phyloP scores from a whole-genome alignment of 1,140 invertebrate genomes.

The Anagrus nilaparvatae region DNA sequence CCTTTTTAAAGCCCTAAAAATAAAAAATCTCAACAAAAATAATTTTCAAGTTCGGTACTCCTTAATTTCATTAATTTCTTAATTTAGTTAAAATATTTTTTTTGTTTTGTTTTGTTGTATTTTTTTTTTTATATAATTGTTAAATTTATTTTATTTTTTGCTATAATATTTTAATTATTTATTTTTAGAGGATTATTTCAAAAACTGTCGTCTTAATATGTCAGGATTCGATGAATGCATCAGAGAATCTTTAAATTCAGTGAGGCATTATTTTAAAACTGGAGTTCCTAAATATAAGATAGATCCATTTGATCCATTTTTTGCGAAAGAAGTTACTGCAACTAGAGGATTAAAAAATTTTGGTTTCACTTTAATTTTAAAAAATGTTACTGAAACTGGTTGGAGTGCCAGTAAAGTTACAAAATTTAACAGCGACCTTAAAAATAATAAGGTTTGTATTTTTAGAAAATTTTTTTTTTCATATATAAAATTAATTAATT shows the following conservation, averaged over 20 bases:
- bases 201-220: slow-evolving; percentile 48
- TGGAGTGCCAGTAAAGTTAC: slow-evolving; percentile 68
- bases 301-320: slow-evolving; percentile 67
- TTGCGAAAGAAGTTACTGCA: slow-evolving; percentile 53
- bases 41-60: no score
- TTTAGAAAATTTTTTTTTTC: background rate
- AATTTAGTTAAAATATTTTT: no score
- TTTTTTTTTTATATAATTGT: no score
- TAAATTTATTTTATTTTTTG: no score
- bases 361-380: slow-evolving; percentile 57
- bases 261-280: slow-evolving; percentile 60
- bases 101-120: no score
- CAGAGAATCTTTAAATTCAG: slow-evolving; percentile 59
- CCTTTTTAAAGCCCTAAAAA: no score
- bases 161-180: slow-evolving; percentile 7
- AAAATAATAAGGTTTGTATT: slow-evolving; percentile 32
- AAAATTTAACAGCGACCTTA: slow-evolving; percentile 48
- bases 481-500: background rate
- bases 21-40: no score
- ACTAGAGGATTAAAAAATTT: slow-evolving; percentile 49
- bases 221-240: slow-evolving; percentile 60
- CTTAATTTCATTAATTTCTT: no score
- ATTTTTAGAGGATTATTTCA: slow-evolving; percentile 41
- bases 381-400: slow-evolving; percentile 62
- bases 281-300: slow-evolving; percentile 63